Conservation (phyloP, 2,113 vertebrate genomes). For the Pongo pygmaeus region DNA sequence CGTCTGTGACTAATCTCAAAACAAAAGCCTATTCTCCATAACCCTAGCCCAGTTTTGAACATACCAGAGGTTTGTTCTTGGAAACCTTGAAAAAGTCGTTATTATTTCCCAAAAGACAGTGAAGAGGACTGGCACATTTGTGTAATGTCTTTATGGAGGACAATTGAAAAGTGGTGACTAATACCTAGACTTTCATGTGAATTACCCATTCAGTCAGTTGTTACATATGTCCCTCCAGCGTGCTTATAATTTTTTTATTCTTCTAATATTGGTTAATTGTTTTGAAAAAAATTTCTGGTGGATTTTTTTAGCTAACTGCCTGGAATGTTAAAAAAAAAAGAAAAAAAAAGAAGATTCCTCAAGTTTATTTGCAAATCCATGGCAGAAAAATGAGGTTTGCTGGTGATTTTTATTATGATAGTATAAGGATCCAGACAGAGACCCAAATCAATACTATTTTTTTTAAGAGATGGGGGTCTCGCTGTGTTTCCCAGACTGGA, state of each 20-base stretch:
- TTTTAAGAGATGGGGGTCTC: not conserved
- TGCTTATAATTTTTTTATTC: not conserved
- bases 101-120: not conserved
- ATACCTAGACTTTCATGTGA: not conserved
- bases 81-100: constrained; percentile 11
- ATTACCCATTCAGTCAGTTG: not conserved
- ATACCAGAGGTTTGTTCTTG: not conserved
- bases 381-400: not conserved
- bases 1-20: not conserved
- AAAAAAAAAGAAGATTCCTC: not conserved
- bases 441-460: not conserved
- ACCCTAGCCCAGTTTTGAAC: not conserved
- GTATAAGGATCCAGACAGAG: not conserved
- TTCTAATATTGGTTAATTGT: not conserved
- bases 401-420: not conserved
- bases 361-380: not conserved
- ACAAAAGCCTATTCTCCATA: not conserved
- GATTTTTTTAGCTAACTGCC: not conserved
- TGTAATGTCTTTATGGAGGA: not conserved
- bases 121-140: not conserved
- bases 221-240: not conserved
- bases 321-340: not conserved
- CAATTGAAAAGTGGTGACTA: not conserved
- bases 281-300: not conserved
- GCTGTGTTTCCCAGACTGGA: not conserved